Evolutionary conservation across 2,888 invertebrate species (phyloP), one percentile per base, ranked within the genome.

Genomic region (Parthenolecanium corni): DNA sequence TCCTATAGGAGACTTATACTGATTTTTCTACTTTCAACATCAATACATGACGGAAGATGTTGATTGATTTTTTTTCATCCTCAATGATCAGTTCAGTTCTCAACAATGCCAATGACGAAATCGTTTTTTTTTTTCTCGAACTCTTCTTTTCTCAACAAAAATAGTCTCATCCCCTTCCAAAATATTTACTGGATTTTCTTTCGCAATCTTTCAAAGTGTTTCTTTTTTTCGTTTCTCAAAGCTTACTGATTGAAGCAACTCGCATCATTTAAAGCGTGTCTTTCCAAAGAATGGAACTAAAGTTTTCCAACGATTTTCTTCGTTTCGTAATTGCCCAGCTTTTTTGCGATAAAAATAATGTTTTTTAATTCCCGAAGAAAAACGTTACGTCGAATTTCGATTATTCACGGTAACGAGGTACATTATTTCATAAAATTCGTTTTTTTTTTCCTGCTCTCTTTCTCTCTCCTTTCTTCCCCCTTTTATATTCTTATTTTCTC

Each of bases 361-460:
- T 42, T 42, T 42, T 42, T 18, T 14, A 42, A 18, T 18, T 18
- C n/a, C 16, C n/a, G 14, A 42, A 42, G 44, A 42, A 42, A 12
- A 42, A 42, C 44, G 44, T 18, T 16, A 14, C 44, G 16, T 42
- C 4, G n/a, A 42, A 14, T 56, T 46, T 56, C 56, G 44, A 56
- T 56, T 56, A 42, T 56, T 56, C 56, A 56, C 56, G 56, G 56
- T 42, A 44, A 56, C 42, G 42, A 56, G 25, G 23, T 46, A 46
- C 56, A 56, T 56, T 56, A 56, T 56, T 42, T 25, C 24, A 42
- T 56, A 56, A 56, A 42, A 56, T 56, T 56, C 46, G 23, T 46
- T 18, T 14, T 31, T 31, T 31, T 9, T n/a, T n/a, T n/a, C n/a
- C n/a, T n/a, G n/a, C 31, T 31, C 31, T 31, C 31, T 6, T 31